Percentiles rank a stretch among this genome's conserved stretches.
Evolutionary conservation across 2,113 vertebrate genomes (phyloP).

Genomic region (Pimephales promelas): DNA sequence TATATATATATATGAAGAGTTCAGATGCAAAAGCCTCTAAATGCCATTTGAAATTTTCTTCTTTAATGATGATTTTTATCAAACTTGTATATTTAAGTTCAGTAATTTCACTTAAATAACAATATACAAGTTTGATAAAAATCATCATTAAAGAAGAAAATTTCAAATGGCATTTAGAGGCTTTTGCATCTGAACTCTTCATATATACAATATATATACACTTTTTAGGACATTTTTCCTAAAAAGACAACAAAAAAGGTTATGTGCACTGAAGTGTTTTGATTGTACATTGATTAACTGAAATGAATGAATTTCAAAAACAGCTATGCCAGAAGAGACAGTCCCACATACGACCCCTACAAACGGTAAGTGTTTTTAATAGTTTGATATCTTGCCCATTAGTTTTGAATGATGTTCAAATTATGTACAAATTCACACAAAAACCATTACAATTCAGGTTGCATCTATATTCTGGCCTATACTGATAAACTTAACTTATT

Average conservation of each 20-base stretch:
- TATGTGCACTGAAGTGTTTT: not conserved
- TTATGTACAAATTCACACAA: not conserved
- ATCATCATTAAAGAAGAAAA: too few species aligned
- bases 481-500: not conserved
- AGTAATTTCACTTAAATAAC: too few species aligned
- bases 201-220: too few species aligned
- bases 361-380: slow-evolving; percentile 80
- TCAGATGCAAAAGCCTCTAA: too few species aligned
- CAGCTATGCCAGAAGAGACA: slow-evolving; percentile 93
- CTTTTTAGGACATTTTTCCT: too few species aligned
- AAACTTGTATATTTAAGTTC: too few species aligned
- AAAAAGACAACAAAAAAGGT: not conserved
- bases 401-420: not conserved
- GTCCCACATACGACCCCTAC: slow-evolving; percentile 95
- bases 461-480: not conserved
- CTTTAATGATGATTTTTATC: too few species aligned
- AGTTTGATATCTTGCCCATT: not conserved
- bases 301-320: not conserved
- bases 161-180: too few species aligned
- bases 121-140: too few species aligned
- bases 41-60: too few species aligned
- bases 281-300: not conserved
- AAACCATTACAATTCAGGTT: not conserved
- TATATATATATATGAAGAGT: too few species aligned
- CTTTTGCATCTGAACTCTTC: too few species aligned